Conservation (phyloP, 2,888 invertebrate species). For the Oscheius onirici region DNA sequence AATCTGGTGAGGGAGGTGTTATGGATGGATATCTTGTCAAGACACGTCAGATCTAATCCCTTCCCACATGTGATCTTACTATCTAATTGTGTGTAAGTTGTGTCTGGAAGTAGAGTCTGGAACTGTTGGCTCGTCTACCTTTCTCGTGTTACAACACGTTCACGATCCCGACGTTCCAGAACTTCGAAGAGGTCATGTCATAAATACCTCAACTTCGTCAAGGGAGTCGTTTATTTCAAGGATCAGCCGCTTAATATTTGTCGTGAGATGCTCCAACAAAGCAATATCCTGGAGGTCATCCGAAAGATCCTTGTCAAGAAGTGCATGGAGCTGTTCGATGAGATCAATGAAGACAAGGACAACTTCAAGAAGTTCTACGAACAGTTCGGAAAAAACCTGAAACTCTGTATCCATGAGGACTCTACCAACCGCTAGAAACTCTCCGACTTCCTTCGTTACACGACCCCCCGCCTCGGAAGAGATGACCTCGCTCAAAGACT, state of each 20-base stretch:
- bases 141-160: no score
- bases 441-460: constrained; percentile 86
- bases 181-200: constrained; percentile 99
- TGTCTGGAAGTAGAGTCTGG: no score
- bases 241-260: constrained; percentile 98
- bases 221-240: constrained; percentile 97
- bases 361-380: constrained; percentile 98
- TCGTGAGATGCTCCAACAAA: constrained; percentile 98
- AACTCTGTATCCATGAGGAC: constrained; percentile 95
- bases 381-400: constrained; percentile 85
- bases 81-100: no score
- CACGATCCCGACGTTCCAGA: constrained; percentile 74
- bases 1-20: no score
- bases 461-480: constrained; percentile 96
- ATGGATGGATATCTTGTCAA: no score
- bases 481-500: constrained; percentile 90
- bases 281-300: constrained; percentile 98
- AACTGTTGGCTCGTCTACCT: no score
- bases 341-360: constrained; percentile 94
- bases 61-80: no score
- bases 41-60: no score
- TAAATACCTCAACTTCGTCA: constrained; percentile 83
- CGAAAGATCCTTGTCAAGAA: constrained; percentile 99
- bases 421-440: constrained; percentile 91
- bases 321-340: constrained; percentile 94